Base-by-base conservation (phyloP, 2,113 vertebrate species). In the Falcunculus frontatus region DNA sequence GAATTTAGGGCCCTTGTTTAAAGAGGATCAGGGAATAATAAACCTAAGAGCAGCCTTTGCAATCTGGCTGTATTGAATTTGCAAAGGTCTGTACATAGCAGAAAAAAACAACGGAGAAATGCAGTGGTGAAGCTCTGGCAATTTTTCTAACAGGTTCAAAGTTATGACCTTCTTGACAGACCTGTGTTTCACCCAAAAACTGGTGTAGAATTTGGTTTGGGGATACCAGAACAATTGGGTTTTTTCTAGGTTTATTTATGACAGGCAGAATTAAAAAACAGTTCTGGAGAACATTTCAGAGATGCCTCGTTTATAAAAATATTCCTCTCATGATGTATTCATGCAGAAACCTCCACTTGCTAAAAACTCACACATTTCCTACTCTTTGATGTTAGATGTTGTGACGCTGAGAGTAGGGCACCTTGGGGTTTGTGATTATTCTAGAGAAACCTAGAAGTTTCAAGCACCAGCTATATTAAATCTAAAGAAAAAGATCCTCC, bases 11-110 rank as follows among this genome's bases (percentile, higher is more conserved):
- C 41, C 60, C 64, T 88, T 93, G 44, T 83, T 90, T 92, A 92
- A 91, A 95, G 89, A 96, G 91, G 90, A 95, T 95, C 83, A 94
- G 41, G 30, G 57, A 95, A 70, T 95, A 93, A 89, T 95, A 95
- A 93, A 93, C 32, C 77, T 85, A 85, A 95, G 59, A 88, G 91
- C 94, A 92, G 87, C 35, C 62, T 86, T 73, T 84, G 81, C 84
- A 96, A 75, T 86, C 87, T 91, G 81, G 13, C 78, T 81, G 10
- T 44, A 33, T 57, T 68, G 67, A 64, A 85, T 88, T 80, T 82
- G 30, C 62, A 84, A 60, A 84, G 33, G 55, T 88, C 87, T 82
- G 67, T 55, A 35, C 14, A 17, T 57, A 87, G 55, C 5, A 42
- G n/a, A 27, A 17, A 39, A 44, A 63, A 63, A 5, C 5, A 55